Base-by-base conservation (phyloP, 2,797 vertebrate genomes). In the Leuciscus waleckii region DNA sequence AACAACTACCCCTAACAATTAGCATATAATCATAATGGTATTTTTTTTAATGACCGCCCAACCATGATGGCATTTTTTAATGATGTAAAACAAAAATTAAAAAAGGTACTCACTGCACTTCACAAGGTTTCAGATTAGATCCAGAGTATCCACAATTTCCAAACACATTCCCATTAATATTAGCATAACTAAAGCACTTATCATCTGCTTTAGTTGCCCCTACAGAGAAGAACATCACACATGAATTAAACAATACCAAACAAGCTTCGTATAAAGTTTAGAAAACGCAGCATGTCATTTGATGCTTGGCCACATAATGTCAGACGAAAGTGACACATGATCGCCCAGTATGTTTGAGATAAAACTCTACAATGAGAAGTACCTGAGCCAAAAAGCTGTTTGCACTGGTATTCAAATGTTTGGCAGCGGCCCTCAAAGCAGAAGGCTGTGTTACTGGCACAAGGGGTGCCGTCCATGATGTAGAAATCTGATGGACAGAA, bases 401-500 rank as follows among this genome's bases (percentile, higher is more conserved):
- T 86, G 92, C 97, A 98, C 87, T 98, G 97, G 83, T 78, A 95
- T 81, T 97, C 92, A 76, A 96, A 96, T 0, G 92, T 97, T 92
- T 97, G 97, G 82, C 89, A 90, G 5, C 87, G 86, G 16, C 97
- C 97, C 11, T 96, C 96, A n/a, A 94, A 97, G 91, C 97, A 98
- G 68, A 96, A 98, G 0, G 96, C 95, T 0, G 91, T 65, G 67
- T 77, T 79, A 85, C 89, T 91, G 58, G 92, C 81, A 78, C 97
- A 98, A 0, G 94, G 68, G 39, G 94, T 83, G 1, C 97, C 96
- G 16, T 98, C 95, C 95, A 97, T 96, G 43, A 95, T 0, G 61
- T 97, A 97, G 75, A 90, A 94, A 32, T 98, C 95, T 0, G 81
- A 29, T 0, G 97, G 97, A 51, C 97, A 98, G 91, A 93, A 93